Percentiles rank a stretch among this genome's conserved stretches.
phyloP scores from a whole-genome alignment of 2,888 invertebrate species.

The Antheraea yamamai region DNA sequence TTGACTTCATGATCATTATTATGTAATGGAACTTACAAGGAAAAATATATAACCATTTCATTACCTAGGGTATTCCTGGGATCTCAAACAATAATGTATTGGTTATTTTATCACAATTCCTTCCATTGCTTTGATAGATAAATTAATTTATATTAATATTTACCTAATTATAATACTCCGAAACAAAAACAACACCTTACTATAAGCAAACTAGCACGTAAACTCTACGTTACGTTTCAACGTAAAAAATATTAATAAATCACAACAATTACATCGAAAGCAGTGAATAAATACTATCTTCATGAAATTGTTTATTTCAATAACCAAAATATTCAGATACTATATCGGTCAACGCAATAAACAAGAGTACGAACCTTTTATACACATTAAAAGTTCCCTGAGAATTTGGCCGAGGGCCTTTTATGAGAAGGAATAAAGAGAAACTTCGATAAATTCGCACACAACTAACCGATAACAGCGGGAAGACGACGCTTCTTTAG shows the following conservation, averaged over 20 bases:
- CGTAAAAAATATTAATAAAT: not conserved
- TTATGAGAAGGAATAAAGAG: slow-evolving; percentile 33
- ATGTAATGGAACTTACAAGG: no score
- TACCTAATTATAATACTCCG: no score
- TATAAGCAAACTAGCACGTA: no score
- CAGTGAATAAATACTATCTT: slow-evolving; percentile 12
- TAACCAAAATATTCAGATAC: not conserved
- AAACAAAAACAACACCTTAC: no score
- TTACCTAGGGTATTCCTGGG: no score
- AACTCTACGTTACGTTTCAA: no score
- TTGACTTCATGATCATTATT: no score
- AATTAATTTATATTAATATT: no score
- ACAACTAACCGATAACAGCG: slow-evolving; percentile 30
- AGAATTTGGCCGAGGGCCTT: slow-evolving; percentile 30
- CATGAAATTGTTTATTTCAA: not conserved
- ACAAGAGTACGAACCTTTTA: slow-evolving; percentile 42
- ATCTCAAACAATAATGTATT: no score
- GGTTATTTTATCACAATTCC: no score
- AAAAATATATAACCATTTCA: no score
- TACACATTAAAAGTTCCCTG: slow-evolving; percentile 34
- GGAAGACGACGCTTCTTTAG: not conserved
- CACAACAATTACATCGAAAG: not conserved
- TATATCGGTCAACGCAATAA: slow-evolving; percentile 30
- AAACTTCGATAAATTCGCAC: slow-evolving; percentile 33
- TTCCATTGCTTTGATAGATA: no score